Conservation (phyloP, 2,888 invertebrate genomes). For the Synergus japonicus region DNA sequence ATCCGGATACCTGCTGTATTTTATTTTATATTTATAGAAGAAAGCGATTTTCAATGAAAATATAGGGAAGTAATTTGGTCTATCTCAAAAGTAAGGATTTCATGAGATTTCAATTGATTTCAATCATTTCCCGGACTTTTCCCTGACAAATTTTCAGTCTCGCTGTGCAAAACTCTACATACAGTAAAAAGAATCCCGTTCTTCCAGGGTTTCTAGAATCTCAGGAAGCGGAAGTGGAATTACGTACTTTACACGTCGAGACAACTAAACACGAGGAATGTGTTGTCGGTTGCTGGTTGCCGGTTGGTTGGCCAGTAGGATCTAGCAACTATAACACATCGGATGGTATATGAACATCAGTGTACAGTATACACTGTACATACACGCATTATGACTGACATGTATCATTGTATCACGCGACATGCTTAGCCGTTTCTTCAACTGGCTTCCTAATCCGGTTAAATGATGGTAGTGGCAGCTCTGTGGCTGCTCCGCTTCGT, state of each 20-base stretch:
- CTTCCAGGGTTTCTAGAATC: slow-evolving; percentile 6
- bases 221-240: slow-evolving; percentile 41
- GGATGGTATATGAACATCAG: background rate
- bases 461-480: slow-evolving; percentile 67
- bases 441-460: slow-evolving; percentile 76
- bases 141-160: too few relatives aligned
- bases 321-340: slow-evolving; percentile 3
- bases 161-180: background rate
- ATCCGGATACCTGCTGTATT: background rate
- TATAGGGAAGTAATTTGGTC: too few relatives aligned
- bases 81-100: too few relatives aligned
- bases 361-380: background rate
- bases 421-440: slow-evolving; percentile 62
- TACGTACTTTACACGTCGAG: slow-evolving; percentile 13
- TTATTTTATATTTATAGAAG: too few relatives aligned
- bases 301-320: slow-evolving; percentile 15
- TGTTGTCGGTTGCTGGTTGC: background rate
- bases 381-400: slow-evolving; percentile 36
- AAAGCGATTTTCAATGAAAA: too few relatives aligned
- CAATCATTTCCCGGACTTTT: too few relatives aligned
- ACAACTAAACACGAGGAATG: slow-evolving; percentile 18
- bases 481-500: slow-evolving; percentile 65
- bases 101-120: too few relatives aligned
- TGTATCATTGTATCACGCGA: slow-evolving; percentile 56
- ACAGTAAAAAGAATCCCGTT: slow-evolving; percentile 14